These are phyloP conservation scores for Campopleginae sp. DNA, from an alignment of 2,888 invertebrate species.

Conservation along the genomic window DNA sequence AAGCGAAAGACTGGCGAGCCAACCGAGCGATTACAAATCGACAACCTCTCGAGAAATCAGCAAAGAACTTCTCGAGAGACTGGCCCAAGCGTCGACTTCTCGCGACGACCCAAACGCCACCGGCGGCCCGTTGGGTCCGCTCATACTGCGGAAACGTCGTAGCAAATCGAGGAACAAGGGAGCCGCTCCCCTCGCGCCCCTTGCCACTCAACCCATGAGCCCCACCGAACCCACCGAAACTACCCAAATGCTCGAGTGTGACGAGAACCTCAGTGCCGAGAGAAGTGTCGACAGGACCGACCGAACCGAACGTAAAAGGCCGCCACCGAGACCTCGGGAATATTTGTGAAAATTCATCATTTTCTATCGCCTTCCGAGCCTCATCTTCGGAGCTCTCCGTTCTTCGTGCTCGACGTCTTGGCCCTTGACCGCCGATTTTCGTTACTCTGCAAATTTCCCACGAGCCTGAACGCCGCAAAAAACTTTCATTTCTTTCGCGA, in stretches of 20 bases:
- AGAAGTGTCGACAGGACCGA: conserved; percentile 73
- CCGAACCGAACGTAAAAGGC: conserved; percentile 78
- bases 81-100: conserved; percentile 79
- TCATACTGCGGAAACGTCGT: conserved; percentile 85
- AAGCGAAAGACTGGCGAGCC: conserved; percentile 67
- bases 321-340: conserved; percentile 82
- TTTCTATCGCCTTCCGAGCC: background rate
- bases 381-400: background rate
- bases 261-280: conserved; percentile 76
- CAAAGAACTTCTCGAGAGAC: conserved; percentile 80
- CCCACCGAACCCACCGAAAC: conserved; percentile 86
- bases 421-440: background rate
- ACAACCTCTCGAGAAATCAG: conserved; percentile 76
- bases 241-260: conserved; percentile 85
- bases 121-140: conserved; percentile 78
- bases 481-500: background rate
- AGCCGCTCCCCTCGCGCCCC: conserved; percentile 84
- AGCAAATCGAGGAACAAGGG: conserved; percentile 87
- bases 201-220: conserved; percentile 85
- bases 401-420: background rate
- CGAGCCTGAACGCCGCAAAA: no score
- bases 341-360: conserved; percentile 81
- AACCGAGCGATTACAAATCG: conserved; percentile 70
- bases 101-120: conserved; percentile 71
- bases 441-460: background rate